A percentile compares a stretch with the other conserved stretches of the same genome.
Evolutionary conservation across 2,888 invertebrate species (phyloP).

Genomic region (Chironomus tentans): DNA sequence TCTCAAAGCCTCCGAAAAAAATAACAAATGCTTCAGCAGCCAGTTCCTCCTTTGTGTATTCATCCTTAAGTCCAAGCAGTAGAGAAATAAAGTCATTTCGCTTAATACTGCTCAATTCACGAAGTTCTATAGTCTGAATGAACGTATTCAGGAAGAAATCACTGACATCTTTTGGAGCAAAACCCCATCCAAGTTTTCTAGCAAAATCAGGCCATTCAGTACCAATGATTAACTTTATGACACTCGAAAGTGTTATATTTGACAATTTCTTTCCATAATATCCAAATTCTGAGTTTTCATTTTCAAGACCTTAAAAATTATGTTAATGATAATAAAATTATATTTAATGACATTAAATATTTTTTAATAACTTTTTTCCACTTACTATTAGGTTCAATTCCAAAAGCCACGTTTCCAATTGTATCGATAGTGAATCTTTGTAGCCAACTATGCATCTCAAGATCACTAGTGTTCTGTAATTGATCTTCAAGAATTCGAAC

Average conservation of each 20-base stretch:
- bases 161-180: constrained; percentile 29
- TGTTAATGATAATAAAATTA: constrained; percentile 33
- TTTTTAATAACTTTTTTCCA: neutral
- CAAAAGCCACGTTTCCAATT: constrained; percentile 16
- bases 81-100: constrained; percentile 41
- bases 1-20: constrained; percentile 41
- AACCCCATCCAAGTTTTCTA: constrained; percentile 33
- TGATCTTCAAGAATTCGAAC: neutral
- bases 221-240: neutral
- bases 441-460: neutral
- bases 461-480: constrained; percentile 30
- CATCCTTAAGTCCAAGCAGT: constrained; percentile 36
- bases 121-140: constrained; percentile 36
- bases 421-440: constrained; percentile 11
- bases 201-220: neutral
- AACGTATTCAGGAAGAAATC: constrained; percentile 39
- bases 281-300: constrained; percentile 48
- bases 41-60: constrained; percentile 39
- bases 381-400: constrained; percentile 41
- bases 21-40: constrained; percentile 45
- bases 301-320: constrained; percentile 39
- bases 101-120: constrained; percentile 35
- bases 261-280: constrained; percentile 35
- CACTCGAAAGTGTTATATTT: neutral
- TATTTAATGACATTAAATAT: too few relatives aligned